Evolutionary conservation across 2,113 vertebrate species (phyloP), one percentile per base, ranked within the genome.

Genomic region (rabbit (Oryctolagus cuniculus)): DNA sequence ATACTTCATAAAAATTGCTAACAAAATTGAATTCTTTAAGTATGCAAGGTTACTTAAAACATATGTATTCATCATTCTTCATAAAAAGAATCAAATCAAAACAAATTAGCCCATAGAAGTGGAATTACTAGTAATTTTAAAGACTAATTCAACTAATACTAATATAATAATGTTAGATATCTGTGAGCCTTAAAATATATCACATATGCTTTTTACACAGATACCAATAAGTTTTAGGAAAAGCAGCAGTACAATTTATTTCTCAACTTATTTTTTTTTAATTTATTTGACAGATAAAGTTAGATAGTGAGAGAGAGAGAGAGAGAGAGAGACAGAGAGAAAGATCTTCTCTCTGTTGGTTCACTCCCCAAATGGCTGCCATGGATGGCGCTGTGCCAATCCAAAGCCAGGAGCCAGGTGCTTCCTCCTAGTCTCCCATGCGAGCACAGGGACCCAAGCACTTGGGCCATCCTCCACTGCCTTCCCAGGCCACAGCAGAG

Each of bases 61-160:
- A 88, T 1, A 44, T 67, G 27, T 29, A 81, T 72, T 79, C n/a
- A 79, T 17, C 58, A 94, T 84, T 66, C 31, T 83, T 63, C 51
- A 81, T 69, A 17, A 89, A 92, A 94, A 86, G 9, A 90, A 84
- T 29, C 77, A 94, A 97, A 87, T 85, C 15, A 91, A 81, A 77
- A 0, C 55, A 92, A 66, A 87, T 93, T 64, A 91, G 66, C 27
- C 51, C 38, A 58, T 44, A 77, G 6, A 12, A 92, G 24, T 70
- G 51, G 31, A 63, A 90, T 86, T 80, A 73, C 31, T 75, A 63
- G 24, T 74, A 55, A 72, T 92, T 96, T 77, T 10, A 29, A 82
- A 95, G 73, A 15, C 4, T 69, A 78, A 49, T 70, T 86, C 58
- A 63, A 63, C 51, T 61, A 87, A 63, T 74, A 84, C 53, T 87